These are phyloP conservation scores for Phylloscopus collybita DNA, from an alignment of 2,797 vertebrate species.

Conservation along the genomic window DNA sequence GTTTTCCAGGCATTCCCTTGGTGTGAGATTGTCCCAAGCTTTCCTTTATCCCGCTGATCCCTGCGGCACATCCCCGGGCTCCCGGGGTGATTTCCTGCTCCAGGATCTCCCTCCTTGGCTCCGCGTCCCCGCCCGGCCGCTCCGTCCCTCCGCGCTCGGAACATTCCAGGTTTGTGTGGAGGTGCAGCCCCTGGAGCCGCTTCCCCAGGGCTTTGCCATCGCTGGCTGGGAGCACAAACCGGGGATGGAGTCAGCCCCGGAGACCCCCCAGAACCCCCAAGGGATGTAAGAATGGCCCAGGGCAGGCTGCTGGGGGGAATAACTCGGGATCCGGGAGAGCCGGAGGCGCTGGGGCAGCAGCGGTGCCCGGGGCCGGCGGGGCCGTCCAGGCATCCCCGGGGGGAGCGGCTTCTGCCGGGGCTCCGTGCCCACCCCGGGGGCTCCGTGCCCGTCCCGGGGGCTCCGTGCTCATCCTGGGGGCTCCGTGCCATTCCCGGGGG, in stretches of 20 bases:
- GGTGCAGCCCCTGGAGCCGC: background rate
- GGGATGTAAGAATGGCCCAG: fast-evolving
- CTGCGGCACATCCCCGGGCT: background rate
- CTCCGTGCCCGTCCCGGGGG: background rate
- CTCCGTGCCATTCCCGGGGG: no score
- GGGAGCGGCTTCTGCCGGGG: background rate
- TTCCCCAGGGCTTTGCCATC: background rate
- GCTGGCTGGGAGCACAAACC: background rate
- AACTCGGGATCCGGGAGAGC: background rate
- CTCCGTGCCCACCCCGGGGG: no score
- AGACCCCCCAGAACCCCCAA: background rate
- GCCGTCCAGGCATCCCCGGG: background rate
- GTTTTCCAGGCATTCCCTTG: background rate
- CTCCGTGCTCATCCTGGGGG: background rate
- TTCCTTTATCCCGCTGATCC: background rate
- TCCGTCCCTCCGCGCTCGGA: background rate
- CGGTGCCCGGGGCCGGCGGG: background rate
- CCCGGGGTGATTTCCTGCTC: background rate
- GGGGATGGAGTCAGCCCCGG: background rate
- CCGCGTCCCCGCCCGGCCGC: background rate
- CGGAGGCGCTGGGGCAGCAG: background rate
- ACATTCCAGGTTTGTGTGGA: background rate
- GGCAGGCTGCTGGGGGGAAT: background rate
- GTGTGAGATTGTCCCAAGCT: background rate
- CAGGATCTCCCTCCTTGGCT: background rate